phyloP scores from a whole-genome alignment of 2,113 vertebrate genomes.

The Aspidoscelis tigris region DNA sequence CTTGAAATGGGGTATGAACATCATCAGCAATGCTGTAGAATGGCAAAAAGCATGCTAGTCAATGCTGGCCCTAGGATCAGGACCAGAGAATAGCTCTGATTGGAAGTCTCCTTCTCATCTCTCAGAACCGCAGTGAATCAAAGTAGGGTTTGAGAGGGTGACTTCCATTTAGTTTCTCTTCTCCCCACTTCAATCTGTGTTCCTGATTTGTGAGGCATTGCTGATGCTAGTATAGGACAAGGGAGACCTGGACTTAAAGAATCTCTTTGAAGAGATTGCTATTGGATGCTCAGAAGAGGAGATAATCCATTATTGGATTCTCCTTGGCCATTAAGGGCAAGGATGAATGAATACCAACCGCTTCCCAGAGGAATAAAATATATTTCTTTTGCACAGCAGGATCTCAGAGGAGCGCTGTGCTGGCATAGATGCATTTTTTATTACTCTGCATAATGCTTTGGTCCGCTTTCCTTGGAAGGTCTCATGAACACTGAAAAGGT shows the following conservation, averaged over 20 bases:
- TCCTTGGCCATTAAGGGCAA: not conserved
- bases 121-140: too few species aligned
- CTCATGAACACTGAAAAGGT: conserved; percentile 15
- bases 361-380: conserved; percentile 16
- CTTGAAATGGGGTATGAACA: not conserved
- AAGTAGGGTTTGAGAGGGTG: too few species aligned
- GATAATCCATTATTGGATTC: not conserved
- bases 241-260: not conserved
- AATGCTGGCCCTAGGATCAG: too few species aligned
- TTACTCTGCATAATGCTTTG: conserved; percentile 17
- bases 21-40: not conserved
- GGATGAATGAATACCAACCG: not conserved
- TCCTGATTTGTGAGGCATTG: too few species aligned
- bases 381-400: conserved; percentile 20
- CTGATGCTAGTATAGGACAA: not conserved
- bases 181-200: too few species aligned
- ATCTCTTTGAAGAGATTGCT: not conserved
- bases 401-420: not conserved
- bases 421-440: conserved; percentile 13
- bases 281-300: not conserved
- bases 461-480: conserved; percentile 1
- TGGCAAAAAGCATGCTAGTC: not conserved
- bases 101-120: too few species aligned
- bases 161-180: too few species aligned
- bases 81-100: too few species aligned